These are phyloP conservation scores for Hydrocynus forskahlii DNA, from an alignment of 2,797 vertebrate species.

Conservation along the genomic window DNA sequence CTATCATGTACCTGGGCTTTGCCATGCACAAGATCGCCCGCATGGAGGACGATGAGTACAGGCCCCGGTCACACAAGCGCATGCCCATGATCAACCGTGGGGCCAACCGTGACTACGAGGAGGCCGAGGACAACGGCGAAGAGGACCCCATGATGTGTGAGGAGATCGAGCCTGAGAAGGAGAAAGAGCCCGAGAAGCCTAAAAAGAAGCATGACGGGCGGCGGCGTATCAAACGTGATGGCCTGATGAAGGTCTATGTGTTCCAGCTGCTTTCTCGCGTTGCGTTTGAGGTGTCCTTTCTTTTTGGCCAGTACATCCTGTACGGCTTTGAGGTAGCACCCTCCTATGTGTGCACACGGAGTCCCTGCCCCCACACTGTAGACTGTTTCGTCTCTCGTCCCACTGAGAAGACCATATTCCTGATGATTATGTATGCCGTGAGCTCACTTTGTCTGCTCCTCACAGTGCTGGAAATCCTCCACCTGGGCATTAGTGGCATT, in stretches of 20 bases:
- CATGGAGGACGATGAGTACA: slow-evolving; percentile 75
- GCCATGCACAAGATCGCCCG: slow-evolving; percentile 90
- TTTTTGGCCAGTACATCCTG: slow-evolving; percentile 89
- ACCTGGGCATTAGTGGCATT: slow-evolving; percentile 86
- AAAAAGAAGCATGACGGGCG: slow-evolving; percentile 84
- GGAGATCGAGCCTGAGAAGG: slow-evolving; percentile 85
- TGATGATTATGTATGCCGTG: slow-evolving; percentile 90
- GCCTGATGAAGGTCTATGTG: slow-evolving; percentile 90
- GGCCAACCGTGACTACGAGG: slow-evolving; percentile 86
- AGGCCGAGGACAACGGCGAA: slow-evolving; percentile 88
- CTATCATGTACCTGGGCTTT: slow-evolving; percentile 90
- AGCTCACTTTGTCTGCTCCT: slow-evolving; percentile 87
- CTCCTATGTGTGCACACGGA: slow-evolving; percentile 84
- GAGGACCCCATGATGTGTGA: slow-evolving; percentile 94
- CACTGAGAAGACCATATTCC: slow-evolving; percentile 93
- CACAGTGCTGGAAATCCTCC: slow-evolving; percentile 86
- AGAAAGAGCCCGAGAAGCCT: slow-evolving; percentile 71
- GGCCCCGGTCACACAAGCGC: slow-evolving; percentile 63
- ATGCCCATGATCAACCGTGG: slow-evolving; percentile 84
- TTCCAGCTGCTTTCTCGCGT: slow-evolving; percentile 85
- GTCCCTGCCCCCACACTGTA: slow-evolving; percentile 89
- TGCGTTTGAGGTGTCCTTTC: slow-evolving; percentile 83
- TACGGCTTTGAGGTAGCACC: slow-evolving; percentile 86
- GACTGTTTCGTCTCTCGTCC: slow-evolving; percentile 92
- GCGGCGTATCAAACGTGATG: slow-evolving; percentile 87